Evolutionary conservation across 2,888 invertebrate species (phyloP).

Genomic region (Ophion costatus): DNA sequence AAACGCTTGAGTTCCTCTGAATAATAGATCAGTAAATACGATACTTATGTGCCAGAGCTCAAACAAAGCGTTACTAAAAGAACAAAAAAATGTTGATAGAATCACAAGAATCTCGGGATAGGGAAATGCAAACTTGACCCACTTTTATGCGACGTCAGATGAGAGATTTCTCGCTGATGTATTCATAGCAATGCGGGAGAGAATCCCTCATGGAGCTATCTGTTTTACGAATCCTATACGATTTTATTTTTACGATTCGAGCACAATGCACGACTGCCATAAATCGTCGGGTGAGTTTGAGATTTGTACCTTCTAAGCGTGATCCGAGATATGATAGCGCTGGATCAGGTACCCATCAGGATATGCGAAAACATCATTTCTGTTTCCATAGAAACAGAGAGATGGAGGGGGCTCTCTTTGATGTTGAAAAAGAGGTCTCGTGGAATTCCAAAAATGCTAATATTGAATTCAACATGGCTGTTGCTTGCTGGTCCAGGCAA

Average conservation of each 20-base stretch:
- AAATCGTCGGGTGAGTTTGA: constrained; percentile 30
- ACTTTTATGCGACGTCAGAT: background rate
- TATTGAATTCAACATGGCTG: constrained; percentile 84
- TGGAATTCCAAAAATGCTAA: constrained; percentile 81
- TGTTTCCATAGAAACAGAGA: background rate
- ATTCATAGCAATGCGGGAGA: constrained; percentile 21
- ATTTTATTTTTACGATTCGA: constrained; percentile 49
- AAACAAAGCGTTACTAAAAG: background rate
- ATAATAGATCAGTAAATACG: background rate
- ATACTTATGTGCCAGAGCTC: background rate
- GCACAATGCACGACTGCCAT: constrained; percentile 27
- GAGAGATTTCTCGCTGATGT: background rate
- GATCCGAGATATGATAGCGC: constrained; percentile 17
- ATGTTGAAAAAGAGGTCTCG: constrained; percentile 71
- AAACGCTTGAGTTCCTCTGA: background rate
- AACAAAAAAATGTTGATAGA: background rate
- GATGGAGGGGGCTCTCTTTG: background rate
- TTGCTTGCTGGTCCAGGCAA: constrained; percentile 72
- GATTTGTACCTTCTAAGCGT: constrained; percentile 32
- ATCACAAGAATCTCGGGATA: background rate
- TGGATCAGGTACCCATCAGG: constrained; percentile 35
- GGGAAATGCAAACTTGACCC: background rate
- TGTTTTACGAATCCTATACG: constrained; percentile 43
- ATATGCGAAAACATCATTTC: constrained; percentile 18
- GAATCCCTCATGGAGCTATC: constrained; percentile 8